These are phyloP conservation scores for Tenthredo scrophulariae DNA, from an alignment of 2,888 invertebrate genomes.

Conservation along the genomic window DNA sequence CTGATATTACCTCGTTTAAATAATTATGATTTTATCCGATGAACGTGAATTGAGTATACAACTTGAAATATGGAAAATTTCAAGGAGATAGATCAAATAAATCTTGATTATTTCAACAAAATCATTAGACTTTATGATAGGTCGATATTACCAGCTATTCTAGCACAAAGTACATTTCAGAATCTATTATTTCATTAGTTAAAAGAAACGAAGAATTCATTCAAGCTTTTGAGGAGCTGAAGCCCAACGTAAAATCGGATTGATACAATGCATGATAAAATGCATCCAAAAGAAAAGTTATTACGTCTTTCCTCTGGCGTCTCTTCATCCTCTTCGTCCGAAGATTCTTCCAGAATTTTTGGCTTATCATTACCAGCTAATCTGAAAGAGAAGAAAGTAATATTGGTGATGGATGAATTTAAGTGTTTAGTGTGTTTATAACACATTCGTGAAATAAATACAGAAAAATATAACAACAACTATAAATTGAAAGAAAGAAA, in stretches of 20 bases:
- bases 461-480: neutral
- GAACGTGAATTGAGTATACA: neutral
- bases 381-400: constrained; percentile 61
- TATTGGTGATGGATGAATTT: neutral
- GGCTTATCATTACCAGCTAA: constrained; percentile 78
- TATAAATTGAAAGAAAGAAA: neutral
- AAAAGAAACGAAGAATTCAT: no score
- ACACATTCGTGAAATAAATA: neutral
- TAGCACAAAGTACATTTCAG: neutral
- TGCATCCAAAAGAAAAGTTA: constrained; percentile 14
- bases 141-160: no score
- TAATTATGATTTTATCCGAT: neutral
- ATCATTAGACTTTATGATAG: neutral
- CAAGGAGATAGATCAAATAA: neutral
- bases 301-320: constrained; percentile 79
- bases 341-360: constrained; percentile 77
- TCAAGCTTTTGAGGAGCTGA: no score
- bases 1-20: neutral
- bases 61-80: neutral
- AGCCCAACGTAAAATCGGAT: neutral
- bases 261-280: constrained; percentile 24
- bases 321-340: constrained; percentile 76
- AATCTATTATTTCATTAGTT: no score
- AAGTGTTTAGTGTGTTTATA: neutral
- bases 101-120: neutral